Evolutionary conservation across 2,888 invertebrate species (phyloP).

Genomic region (Rhagophthalmus giganteus): DNA sequence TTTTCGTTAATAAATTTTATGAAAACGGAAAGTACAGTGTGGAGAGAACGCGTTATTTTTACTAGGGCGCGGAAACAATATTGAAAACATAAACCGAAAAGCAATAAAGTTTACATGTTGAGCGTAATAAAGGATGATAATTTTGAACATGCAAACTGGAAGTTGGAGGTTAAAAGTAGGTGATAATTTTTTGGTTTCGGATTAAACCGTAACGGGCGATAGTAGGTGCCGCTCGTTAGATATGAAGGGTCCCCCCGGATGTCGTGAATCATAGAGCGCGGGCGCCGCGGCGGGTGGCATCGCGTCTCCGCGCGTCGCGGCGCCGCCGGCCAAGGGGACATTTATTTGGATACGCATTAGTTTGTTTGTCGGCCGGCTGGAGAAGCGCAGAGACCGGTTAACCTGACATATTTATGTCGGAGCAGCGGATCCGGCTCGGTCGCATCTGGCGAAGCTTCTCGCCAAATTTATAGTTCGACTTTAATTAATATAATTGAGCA

Average conservation of each 20-base stretch:
- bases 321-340: constrained; percentile 34
- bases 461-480: not conserved
- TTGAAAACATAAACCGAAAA: constrained; percentile 11
- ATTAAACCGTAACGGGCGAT: constrained; percentile 32
- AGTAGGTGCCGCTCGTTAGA: constrained; percentile 19
- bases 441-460: not conserved
- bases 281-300: constrained; percentile 31
- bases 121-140: not conserved
- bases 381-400: constrained; percentile 21
- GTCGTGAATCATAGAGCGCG: constrained; percentile 36
- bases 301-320: constrained; percentile 26
- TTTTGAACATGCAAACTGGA: not conserved
- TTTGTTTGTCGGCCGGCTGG: constrained; percentile 34
- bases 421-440: not conserved
- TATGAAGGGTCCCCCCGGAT: constrained; percentile 23
- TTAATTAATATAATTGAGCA: constrained; percentile 13
- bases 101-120: constrained; percentile 13
- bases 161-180: not conserved
- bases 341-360: constrained; percentile 40
- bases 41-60: constrained; percentile 10
- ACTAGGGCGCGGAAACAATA: constrained; percentile 9
- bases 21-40: no score
- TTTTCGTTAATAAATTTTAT: constrained; percentile 1
- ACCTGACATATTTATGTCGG: constrained; percentile 26
- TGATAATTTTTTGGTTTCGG: constrained; percentile 32